Percentiles rank a stretch among this genome's conserved stretches.
phyloP scores from a whole-genome alignment of 2,888 invertebrate genomes.

The Leptinotarsa rubiginosa region DNA sequence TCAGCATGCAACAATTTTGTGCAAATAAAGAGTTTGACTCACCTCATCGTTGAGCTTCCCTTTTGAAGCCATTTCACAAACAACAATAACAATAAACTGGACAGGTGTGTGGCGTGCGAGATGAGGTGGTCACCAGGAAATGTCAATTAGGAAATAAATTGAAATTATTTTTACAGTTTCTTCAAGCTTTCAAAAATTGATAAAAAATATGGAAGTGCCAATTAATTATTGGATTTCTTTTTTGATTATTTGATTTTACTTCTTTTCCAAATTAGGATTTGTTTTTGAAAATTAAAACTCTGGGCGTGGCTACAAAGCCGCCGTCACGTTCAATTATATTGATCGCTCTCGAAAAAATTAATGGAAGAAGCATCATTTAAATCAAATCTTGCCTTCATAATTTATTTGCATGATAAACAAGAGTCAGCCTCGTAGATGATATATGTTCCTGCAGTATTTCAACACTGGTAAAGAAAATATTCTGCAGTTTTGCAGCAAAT shows the following conservation, averaged over 20 bases:
- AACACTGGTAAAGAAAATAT: too few relatives aligned
- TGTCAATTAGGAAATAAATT: slow-evolving; percentile 23
- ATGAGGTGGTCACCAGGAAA: slow-evolving; percentile 23
- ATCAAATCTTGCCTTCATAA: too few relatives aligned
- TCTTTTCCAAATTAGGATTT: neutral
- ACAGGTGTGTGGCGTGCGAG: slow-evolving; percentile 33
- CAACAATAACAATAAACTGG: slow-evolving; percentile 36
- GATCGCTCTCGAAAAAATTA: too few relatives aligned
- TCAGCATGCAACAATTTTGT: slow-evolving; percentile 34
- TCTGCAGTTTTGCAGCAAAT: too few relatives aligned
- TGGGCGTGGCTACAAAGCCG: slow-evolving; percentile 9
- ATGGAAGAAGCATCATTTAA: too few relatives aligned
- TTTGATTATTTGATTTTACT: neutral
- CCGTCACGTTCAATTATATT: neutral
- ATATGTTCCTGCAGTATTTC: too few relatives aligned
- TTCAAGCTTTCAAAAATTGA: neutral
- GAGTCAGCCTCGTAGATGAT: too few relatives aligned
- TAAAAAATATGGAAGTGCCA: neutral
- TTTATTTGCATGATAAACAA: too few relatives aligned
- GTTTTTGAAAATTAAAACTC: neutral
- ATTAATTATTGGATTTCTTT: neutral
- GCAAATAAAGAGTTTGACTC: slow-evolving; percentile 50
- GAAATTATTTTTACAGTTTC: neutral
- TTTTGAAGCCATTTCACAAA: slow-evolving; percentile 60
- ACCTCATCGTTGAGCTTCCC: slow-evolving; percentile 64